Base-by-base conservation (phyloP, 1,140 invertebrate species). In the Trachymyrmex cornetzi region DNA sequence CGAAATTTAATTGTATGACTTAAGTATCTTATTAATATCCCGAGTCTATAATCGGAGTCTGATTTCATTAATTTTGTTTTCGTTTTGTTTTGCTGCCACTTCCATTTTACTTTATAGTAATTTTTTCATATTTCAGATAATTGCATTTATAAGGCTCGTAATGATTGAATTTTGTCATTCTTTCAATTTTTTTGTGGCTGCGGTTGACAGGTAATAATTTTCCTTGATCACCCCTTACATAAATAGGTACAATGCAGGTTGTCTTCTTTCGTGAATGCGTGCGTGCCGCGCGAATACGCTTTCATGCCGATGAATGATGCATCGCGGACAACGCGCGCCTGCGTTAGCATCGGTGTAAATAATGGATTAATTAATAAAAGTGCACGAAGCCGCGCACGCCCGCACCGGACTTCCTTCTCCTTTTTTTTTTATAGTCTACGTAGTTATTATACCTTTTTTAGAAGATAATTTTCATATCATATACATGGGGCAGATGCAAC, bases 291-390 rank as follows among this genome's bases (percentile, higher is more conserved):
- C 66, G 38, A 69, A 50, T 69, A 22, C 66, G 38, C 66, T 69
- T 69, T 69, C 38, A 69, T 69, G 66, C 66, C 66, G 66, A 69
- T 69, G 66, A 69, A 69, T 69, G 66, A 69, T 69, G 66, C 66
- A 69, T 69, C 66, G 38, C 66, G 66, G 38, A 69, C 38, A 50
- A 69, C 38, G 66, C 38, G 38, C 38, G 66, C 22, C 66, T 69
- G 22, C 66, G 38, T 48, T 69, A 24, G 66, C 66, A 50, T 69
- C 38, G 30, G 82, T 9, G 48, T 34, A 87, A 87, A 85, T 82
- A 87, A 87, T 71, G 80, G 63, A 87, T 75, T 69, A 85, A 87
- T 75, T 77, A 79, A 86, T 64, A 72, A 86, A 86, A 22, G 74
- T 61, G 55, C 72, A 27, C 38, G 61, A 64, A 30, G 27, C 61